phyloP scores from a whole-genome alignment of 2,797 vertebrate genomes.

The Eurystomus glaucurus region DNA sequence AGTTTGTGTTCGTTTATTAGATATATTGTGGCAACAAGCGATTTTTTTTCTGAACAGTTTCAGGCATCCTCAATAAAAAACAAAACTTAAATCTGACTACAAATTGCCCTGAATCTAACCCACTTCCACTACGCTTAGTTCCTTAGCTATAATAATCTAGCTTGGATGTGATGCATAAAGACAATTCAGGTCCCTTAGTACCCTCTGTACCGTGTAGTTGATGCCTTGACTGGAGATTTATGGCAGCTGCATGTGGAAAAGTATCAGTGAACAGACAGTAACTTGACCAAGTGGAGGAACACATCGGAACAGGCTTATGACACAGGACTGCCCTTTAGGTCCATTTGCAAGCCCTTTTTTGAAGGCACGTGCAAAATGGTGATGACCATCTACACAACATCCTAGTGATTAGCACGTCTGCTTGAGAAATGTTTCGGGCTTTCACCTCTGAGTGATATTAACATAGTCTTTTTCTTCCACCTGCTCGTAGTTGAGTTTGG shows the following conservation, averaged over 20 bases:
- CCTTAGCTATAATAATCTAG: not conserved
- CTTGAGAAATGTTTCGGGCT: not conserved
- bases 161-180: not conserved
- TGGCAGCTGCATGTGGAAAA: not conserved
- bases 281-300: not conserved
- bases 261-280: fast-evolving
- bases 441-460: not conserved
- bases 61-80: not conserved
- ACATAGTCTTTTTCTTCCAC: not conserved
- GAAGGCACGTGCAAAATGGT: not conserved
- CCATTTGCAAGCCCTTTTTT: not conserved
- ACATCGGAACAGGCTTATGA: not conserved
- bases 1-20: not conserved
- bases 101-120: not conserved
- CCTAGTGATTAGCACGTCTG: fast-evolving
- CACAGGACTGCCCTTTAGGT: not conserved
- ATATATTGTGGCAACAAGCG: not conserved
- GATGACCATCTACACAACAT: too few relatives aligned
- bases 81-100: not conserved
- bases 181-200: not conserved
- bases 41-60: not conserved
- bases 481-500: not conserved
- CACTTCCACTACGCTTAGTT: not conserved
- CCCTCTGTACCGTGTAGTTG: fast-evolving
- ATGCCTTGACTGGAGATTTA: not conserved